Evolutionary conservation across 2,888 invertebrate species (phyloP), one percentile per base, ranked within the genome.

Genomic region (Apodemia zela): DNA sequence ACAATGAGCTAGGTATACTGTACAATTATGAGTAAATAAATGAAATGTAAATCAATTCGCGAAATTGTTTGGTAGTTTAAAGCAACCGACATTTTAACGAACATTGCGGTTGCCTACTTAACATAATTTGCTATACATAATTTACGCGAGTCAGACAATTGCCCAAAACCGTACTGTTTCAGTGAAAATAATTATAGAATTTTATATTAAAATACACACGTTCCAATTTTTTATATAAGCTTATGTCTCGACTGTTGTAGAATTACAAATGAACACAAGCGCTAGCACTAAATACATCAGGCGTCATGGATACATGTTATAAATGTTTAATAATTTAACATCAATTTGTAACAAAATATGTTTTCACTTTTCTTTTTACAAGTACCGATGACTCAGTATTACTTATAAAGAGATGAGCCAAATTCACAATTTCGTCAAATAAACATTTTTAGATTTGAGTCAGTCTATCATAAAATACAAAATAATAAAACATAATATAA

Each of bases 221-320:
- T 54, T 54, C 25, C 15, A 15, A 54, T 15, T 18, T 38, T 18
- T 51, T 54, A 54, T 13, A 25, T 54, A 25, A 29, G 25, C 15
- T 21, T 54, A 54, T 54, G 54, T 54, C 54, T 29, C 25, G 15
- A 54, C 15, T 51, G 25, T 25, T 54, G 15, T 54, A 21, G 54
- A 54, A 21, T 54, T 54, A 54, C 25, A 54, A 54, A 54, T 54
- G 25, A 54, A 54, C 54, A 54, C 54, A 54, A 54, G 54, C 54
- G 15, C 11, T 21, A 29, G 54, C 3, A 13, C 25, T 54, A 25
- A 54, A 4, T 29, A 15, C 29, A 25, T 25, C 25, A 25, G 54
- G 21, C 25, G 54, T 25, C 25, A 7, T 29, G 54, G 54, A 54
- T 15, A 25, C 6, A 7, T 45, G 7, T n/a, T n/a, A 45, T n/a